These are phyloP conservation scores for Eulacestoma nigropectus DNA, from an alignment of 2,113 vertebrate species.

Conservation along the genomic window DNA sequence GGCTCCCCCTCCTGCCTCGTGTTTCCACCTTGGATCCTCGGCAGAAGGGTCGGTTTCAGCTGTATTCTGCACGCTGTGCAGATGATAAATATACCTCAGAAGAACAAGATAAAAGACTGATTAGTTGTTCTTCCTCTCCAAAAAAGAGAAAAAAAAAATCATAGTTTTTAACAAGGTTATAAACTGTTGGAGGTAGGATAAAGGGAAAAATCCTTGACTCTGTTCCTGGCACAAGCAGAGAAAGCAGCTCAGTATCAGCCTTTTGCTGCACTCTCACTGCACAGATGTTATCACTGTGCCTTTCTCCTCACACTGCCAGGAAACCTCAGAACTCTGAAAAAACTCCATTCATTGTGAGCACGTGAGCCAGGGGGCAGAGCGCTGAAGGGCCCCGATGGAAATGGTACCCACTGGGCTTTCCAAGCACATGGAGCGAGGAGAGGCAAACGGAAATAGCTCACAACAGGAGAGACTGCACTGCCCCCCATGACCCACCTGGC, in stretches of 20 bases:
- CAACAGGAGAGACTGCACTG: not conserved
- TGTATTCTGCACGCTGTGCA: not conserved
- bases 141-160: not conserved
- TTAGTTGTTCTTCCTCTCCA: not conserved
- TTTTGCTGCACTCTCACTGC: not conserved
- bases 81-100: not conserved
- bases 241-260: not conserved
- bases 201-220: not conserved
- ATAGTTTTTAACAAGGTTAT: not conserved
- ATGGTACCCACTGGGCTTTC: not conserved
- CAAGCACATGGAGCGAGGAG: fast-evolving
- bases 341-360: not conserved
- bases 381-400: fast-evolving
- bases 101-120: not conserved
- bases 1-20: not conserved
- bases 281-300: constrained; percentile 18
- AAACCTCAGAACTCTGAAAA: not conserved
- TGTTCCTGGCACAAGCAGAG: not conserved
- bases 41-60: not conserved
- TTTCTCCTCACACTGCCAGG: not conserved
- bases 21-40: not conserved
- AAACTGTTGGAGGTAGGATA: not conserved
- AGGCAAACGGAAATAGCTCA: not conserved
- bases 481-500: not conserved
- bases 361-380: not conserved